phyloP scores from a whole-genome alignment of 1,140 invertebrate genomes.

The Hyposmocoma kahamanoa region DNA sequence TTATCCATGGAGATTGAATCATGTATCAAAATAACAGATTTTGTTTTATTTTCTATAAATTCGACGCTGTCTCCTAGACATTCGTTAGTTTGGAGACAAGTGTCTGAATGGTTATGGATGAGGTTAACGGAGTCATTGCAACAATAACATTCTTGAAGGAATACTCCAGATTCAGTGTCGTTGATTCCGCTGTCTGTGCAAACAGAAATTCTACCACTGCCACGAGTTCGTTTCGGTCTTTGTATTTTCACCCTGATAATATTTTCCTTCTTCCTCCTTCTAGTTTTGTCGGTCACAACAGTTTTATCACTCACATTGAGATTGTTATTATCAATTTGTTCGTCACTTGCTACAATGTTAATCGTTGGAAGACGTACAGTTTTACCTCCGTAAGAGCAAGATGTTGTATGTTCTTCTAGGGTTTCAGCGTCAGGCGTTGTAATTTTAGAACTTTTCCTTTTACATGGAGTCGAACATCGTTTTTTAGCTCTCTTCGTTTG shows the following conservation, averaged over 20 bases:
- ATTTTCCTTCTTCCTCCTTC: conserved; percentile 45
- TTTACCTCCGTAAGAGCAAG: conserved; percentile 31
- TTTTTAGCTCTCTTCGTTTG: conserved; percentile 31
- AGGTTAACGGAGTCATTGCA: background rate
- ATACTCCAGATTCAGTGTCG: conserved; percentile 25
- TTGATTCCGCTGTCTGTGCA: conserved; percentile 36
- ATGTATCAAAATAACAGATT: conserved; percentile 33
- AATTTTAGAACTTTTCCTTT: conserved; percentile 22
- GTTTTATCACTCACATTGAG: no score
- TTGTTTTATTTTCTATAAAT: conserved; percentile 31
- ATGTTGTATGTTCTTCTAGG: conserved; percentile 41
- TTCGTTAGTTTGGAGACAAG: conserved; percentile 50
- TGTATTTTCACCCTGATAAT: conserved; percentile 61
- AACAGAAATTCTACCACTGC: conserved; percentile 15
- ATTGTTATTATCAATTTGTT: conserved; percentile 9
- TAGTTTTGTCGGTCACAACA: background rate
- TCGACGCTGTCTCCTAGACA: conserved; percentile 50
- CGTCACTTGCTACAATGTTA: conserved; percentile 10
- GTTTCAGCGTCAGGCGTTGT: conserved; percentile 21
- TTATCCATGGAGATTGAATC: conserved; percentile 17
- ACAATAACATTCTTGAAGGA: background rate
- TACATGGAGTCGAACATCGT: conserved; percentile 54
- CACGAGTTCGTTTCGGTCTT: conserved; percentile 30
- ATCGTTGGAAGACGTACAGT: conserved; percentile 41
- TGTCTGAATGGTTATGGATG: conserved; percentile 56